Evolutionary conservation across 2,888 invertebrate genomes (phyloP).

Genomic region (Eupithecia pulchellata): DNA sequence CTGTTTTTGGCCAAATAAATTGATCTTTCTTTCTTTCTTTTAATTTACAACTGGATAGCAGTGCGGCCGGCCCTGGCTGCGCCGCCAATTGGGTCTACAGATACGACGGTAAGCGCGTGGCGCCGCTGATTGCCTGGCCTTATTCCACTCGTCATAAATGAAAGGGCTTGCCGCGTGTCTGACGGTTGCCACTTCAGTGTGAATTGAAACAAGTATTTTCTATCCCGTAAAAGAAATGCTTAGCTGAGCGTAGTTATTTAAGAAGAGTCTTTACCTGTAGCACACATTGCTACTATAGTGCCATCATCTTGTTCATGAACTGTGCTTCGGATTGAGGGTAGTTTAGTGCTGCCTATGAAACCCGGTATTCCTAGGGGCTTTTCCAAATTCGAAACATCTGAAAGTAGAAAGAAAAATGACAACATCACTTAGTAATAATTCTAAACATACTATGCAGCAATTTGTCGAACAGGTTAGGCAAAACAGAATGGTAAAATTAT

Average conservation of each 20-base stretch:
- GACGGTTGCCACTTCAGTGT: not conserved
- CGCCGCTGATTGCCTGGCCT: no score
- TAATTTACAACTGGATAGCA: no score
- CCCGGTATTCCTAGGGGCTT: slow-evolving; percentile 85
- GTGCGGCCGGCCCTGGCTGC: no score
- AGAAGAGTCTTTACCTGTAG: slow-evolving; percentile 84
- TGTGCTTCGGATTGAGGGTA: slow-evolving; percentile 84
- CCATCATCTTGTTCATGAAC: slow-evolving; percentile 98
- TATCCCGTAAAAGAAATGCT: not conserved
- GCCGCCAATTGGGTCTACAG: no score
- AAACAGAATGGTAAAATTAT: not conserved
- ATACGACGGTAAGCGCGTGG: no score
- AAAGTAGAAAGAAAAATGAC: slow-evolving; percentile 47
- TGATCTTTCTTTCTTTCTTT: no score
- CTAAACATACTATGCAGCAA: not conserved
- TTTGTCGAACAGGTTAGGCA: not conserved
- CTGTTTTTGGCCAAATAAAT: no score
- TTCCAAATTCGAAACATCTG: slow-evolving; percentile 90
- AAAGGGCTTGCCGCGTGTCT: no score
- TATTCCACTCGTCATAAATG: no score
- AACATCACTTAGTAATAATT: not conserved
- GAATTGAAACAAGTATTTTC: not conserved
- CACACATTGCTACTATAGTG: slow-evolving; percentile 93
- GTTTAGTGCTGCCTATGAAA: slow-evolving; percentile 73
- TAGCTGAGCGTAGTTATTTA: not conserved